Conservation (phyloP, 2,888 invertebrate genomes). For the Cephus pygmeus region DNA sequence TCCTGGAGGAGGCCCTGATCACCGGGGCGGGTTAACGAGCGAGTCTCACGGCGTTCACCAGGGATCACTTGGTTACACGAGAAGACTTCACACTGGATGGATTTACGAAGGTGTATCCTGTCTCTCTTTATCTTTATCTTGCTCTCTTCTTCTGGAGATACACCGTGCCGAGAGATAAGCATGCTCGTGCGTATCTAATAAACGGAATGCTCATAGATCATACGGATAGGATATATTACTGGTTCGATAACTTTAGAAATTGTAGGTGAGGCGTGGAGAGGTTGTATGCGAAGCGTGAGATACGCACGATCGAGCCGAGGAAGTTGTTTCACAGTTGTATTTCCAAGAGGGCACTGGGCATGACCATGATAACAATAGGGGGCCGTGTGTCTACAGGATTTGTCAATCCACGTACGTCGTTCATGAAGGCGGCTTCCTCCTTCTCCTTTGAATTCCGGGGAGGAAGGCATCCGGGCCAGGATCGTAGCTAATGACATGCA, state of each 20-base stretch:
- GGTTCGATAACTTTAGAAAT: neutral
- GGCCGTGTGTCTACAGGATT: constrained; percentile 50
- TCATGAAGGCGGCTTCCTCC: constrained; percentile 58
- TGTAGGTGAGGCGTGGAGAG: neutral
- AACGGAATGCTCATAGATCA: neutral
- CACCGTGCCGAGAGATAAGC: neutral
- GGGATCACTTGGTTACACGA: constrained; percentile 9
- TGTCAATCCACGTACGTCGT: constrained; percentile 63
- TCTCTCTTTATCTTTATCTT: neutral
- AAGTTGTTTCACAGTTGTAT: neutral
- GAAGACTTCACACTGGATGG: neutral
- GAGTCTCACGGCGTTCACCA: constrained; percentile 17
- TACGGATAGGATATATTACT: neutral
- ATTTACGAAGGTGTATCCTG: neutral
- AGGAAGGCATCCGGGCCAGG: constrained; percentile 54
- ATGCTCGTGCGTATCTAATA: neutral
- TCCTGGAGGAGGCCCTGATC: constrained; percentile 24
- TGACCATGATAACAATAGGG: constrained; percentile 59
- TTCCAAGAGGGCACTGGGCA: constrained; percentile 53
- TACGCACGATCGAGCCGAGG: neutral
- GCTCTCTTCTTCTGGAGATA: neutral
- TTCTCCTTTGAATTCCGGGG: constrained; percentile 29
- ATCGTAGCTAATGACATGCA: constrained; percentile 63
- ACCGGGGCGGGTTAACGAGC: constrained; percentile 40
- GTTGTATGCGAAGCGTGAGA: neutral